phyloP scores from a whole-genome alignment of 2,113 vertebrate species.

The Globicephala melas region DNA sequence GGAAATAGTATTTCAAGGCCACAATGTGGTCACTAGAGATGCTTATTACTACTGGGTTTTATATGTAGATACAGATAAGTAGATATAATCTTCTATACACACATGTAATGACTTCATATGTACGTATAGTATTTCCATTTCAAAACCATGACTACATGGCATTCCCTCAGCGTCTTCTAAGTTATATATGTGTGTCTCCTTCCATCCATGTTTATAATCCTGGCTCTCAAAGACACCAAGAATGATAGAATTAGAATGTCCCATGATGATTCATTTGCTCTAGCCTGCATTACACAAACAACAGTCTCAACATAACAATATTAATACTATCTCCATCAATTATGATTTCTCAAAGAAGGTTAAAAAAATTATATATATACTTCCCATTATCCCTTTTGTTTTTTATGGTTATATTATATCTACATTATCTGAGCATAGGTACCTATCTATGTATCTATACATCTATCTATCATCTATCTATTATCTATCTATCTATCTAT shows the following conservation, averaged over 20 bases:
- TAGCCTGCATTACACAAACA: neutral
- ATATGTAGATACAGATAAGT: neutral
- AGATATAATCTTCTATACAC: neutral
- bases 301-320: neutral
- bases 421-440: neutral
- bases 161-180: neutral
- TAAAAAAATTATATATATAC: neutral
- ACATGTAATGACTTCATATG: neutral
- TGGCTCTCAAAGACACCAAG: neutral
- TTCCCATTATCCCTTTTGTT: neutral
- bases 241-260: neutral
- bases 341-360: neutral
- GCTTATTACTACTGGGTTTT: neutral
- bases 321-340: neutral
- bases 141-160: neutral
- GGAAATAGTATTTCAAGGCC: neutral
- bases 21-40: neutral
- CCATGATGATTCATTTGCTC: neutral
- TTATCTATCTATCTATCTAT: no score
- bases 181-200: neutral
- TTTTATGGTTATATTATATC: neutral
- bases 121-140: neutral
- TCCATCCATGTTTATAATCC: neutral
- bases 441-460: no score
- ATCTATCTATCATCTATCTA: neutral